Evolutionary conservation across 2,797 vertebrate species (phyloP).

Genomic region (Acanthornis magna): DNA sequence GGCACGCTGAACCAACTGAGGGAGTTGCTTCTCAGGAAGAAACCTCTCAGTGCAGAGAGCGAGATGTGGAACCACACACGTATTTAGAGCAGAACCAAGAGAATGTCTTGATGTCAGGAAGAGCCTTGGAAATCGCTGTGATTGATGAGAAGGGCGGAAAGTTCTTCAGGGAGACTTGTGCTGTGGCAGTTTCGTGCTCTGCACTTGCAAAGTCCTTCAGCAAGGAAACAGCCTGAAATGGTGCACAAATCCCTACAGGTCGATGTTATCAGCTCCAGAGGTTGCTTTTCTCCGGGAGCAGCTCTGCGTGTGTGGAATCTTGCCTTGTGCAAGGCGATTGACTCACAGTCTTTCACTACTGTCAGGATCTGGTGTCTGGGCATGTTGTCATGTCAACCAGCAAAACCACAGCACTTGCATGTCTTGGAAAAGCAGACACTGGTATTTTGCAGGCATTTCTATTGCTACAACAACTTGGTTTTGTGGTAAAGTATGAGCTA

Average conservation of each 20-base stretch:
- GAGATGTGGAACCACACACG: neutral
- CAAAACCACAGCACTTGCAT: neutral
- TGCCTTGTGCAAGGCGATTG: neutral
- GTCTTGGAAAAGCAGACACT: neutral
- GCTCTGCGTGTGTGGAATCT: neutral
- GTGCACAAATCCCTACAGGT: neutral
- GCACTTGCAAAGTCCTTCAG: neutral
- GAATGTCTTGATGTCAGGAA: neutral
- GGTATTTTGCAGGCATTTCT: neutral
- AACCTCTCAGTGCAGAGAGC: neutral
- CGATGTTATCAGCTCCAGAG: neutral
- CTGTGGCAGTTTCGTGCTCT: neutral
- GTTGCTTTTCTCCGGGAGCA: neutral
- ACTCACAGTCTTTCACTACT: neutral
- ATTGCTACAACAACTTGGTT: neutral
- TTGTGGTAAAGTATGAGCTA: neutral
- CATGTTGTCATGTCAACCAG: neutral
- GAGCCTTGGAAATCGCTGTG: neutral
- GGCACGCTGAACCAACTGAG: neutral
- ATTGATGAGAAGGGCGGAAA: neutral
- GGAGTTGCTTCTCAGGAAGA: neutral
- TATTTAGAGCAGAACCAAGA: neutral
- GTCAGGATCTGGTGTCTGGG: neutral
- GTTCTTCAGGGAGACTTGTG: neutral
- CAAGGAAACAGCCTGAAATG: neutral